phyloP scores from a whole-genome alignment of 2,113 vertebrate species.

The Anhinga rufa region DNA sequence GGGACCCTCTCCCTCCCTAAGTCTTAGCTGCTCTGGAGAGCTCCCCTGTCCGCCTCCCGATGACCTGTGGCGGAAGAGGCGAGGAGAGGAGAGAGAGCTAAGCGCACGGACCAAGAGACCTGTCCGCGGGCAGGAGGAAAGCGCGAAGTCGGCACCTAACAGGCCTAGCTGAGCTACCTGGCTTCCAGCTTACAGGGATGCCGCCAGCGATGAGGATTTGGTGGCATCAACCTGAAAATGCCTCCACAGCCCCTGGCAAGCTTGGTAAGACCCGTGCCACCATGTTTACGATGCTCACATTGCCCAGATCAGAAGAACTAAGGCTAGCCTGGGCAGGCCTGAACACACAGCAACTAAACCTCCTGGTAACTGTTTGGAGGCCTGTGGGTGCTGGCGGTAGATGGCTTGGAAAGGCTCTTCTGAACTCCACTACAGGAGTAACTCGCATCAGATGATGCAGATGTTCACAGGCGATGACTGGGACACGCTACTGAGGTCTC shows the following conservation, averaged over 20 bases:
- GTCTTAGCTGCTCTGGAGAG: not conserved
- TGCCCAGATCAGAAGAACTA: not conserved
- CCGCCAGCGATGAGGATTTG: not conserved
- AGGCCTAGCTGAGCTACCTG: not conserved
- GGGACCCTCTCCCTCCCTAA: not conserved
- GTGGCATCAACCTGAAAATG: not conserved
- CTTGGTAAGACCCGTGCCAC: not conserved
- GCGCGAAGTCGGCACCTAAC: fast-evolving
- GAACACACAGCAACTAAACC: not conserved
- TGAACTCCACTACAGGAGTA: not conserved
- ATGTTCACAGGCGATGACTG: not conserved
- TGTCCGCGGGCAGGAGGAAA: not conserved
- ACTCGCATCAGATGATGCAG: not conserved
- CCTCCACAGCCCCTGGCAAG: not conserved
- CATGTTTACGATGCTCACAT: not conserved
- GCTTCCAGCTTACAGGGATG: not conserved
- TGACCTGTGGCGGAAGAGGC: not conserved
- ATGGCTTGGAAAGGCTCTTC: not conserved
- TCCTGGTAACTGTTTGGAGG: not conserved
- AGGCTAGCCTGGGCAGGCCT: not conserved
- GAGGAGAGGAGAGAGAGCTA: not conserved
- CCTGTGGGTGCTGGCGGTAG: not conserved
- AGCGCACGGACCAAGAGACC: not conserved
- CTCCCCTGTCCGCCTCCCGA: not conserved
- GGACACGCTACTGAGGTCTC: not conserved